Conservation (phyloP, 1,140 invertebrate species). For the Plectus sambesii region DNA sequence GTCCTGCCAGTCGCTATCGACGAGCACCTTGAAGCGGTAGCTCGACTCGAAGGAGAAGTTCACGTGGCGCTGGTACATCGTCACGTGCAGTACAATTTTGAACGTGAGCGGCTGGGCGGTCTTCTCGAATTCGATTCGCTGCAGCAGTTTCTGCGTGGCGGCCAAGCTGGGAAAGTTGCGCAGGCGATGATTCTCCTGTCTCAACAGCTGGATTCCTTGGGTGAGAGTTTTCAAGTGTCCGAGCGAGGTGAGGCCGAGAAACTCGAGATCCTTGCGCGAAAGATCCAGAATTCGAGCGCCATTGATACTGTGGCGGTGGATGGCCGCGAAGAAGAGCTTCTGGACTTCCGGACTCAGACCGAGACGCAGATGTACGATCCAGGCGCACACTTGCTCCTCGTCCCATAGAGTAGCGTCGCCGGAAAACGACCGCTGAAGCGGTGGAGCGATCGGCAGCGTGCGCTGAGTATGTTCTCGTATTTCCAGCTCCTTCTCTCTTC, state of each 20-base stretch:
- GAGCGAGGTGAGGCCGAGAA: slow-evolving; percentile 59
- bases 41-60: too few relatives aligned
- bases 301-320: slow-evolving; percentile 31
- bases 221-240: too few relatives aligned
- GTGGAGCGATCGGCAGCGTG: slow-evolving; percentile 25
- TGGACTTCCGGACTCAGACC: slow-evolving; percentile 7
- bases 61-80: too few relatives aligned
- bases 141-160: too few relatives aligned
- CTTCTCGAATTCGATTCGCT: too few relatives aligned
- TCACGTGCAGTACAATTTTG: too few relatives aligned
- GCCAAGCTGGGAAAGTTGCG: too few relatives aligned
- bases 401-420: slow-evolving; percentile 25
- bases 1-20: too few relatives aligned
- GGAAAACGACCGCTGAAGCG: slow-evolving; percentile 16
- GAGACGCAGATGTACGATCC: slow-evolving; percentile 19
- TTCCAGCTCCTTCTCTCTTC: slow-evolving; percentile 22
- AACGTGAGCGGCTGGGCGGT: too few relatives aligned
- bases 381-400: slow-evolving; percentile 28
- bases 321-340: slow-evolving; percentile 19
- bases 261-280: slow-evolving; percentile 34
- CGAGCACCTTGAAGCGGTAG: too few relatives aligned
- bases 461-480: slow-evolving; percentile 30
- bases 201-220: too few relatives aligned
- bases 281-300: slow-evolving; percentile 31
- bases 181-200: too few relatives aligned